Conservation (phyloP, 2,797 vertebrate genomes). For the Siniperca obscura region DNA sequence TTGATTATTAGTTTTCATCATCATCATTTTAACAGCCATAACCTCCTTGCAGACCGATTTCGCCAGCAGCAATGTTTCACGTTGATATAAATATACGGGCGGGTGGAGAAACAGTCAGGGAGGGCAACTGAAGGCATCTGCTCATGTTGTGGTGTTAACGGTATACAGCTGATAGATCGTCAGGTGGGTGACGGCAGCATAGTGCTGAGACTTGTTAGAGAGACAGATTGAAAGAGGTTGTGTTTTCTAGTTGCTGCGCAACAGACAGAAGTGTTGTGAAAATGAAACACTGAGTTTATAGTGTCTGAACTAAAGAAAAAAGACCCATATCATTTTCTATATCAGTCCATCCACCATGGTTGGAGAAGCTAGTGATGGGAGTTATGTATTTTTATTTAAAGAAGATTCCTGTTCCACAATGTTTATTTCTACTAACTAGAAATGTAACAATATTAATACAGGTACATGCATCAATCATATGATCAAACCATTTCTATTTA, state of each 20-base stretch:
- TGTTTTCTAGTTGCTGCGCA: not conserved
- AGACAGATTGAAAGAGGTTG: not conserved
- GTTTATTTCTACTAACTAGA: not conserved
- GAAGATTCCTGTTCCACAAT: not conserved
- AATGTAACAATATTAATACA: not conserved
- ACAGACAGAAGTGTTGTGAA: not conserved
- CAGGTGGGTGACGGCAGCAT: constrained; percentile 5
- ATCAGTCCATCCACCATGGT: not conserved
- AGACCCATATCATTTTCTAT: not conserved
- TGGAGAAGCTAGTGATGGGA: not conserved
- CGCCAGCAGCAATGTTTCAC: constrained; percentile 41
- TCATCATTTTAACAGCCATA: constrained; percentile 18
- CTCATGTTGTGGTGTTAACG: constrained; percentile 46
- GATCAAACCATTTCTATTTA: not conserved
- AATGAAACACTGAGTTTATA: not conserved
- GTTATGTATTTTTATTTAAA: not conserved
- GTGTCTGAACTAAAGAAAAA: not conserved
- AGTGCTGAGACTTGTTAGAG: not conserved
- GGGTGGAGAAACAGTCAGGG: constrained; percentile 60
- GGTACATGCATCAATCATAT: not conserved
- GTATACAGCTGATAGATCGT: constrained; percentile 33
- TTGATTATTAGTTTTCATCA: constrained; percentile 52
- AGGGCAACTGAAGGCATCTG: constrained; percentile 76
- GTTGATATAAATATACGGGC: constrained; percentile 56
- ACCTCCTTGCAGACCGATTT: constrained; percentile 28